These are phyloP conservation scores for Rhegmatorhina hoffmannsi DNA, from an alignment of 2,113 vertebrate genomes.

Conservation along the genomic window DNA sequence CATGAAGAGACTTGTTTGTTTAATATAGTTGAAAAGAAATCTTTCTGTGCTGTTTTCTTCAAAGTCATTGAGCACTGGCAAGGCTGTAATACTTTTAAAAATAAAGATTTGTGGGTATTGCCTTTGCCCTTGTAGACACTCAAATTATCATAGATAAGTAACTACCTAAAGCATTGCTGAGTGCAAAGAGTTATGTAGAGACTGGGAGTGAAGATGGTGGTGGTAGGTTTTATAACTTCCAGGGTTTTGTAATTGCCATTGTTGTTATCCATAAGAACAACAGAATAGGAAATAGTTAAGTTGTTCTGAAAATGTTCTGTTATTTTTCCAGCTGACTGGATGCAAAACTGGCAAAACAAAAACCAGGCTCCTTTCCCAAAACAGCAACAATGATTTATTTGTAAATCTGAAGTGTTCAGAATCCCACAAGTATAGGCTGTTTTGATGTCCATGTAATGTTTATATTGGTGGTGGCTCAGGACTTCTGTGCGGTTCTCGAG, in stretches of 20 bases:
- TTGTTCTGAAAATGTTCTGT: background rate
- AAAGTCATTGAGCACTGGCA: background rate
- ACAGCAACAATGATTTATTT: slow-evolving; percentile 32
- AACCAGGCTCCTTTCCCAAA: background rate
- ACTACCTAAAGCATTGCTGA: background rate
- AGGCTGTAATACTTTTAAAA: background rate
- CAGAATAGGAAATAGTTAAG: background rate
- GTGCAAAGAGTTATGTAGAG: background rate
- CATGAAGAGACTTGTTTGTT: background rate
- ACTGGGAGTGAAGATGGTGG: background rate
- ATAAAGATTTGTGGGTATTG: background rate
- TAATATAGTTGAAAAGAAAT: background rate
- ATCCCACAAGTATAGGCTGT: background rate
- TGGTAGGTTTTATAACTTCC: background rate
- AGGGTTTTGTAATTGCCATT: background rate
- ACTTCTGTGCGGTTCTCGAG: background rate
- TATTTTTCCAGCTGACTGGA: background rate
- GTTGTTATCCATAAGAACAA: background rate
- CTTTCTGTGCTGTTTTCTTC: background rate
- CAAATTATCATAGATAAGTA: background rate
- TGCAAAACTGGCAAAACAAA: slow-evolving; percentile 26
- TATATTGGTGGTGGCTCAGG: background rate
- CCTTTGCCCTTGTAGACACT: background rate
- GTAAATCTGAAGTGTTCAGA: background rate
- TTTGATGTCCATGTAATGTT: background rate